Conservation (phyloP, 2,888 invertebrate species). For the Acrobasis repandana region DNA sequence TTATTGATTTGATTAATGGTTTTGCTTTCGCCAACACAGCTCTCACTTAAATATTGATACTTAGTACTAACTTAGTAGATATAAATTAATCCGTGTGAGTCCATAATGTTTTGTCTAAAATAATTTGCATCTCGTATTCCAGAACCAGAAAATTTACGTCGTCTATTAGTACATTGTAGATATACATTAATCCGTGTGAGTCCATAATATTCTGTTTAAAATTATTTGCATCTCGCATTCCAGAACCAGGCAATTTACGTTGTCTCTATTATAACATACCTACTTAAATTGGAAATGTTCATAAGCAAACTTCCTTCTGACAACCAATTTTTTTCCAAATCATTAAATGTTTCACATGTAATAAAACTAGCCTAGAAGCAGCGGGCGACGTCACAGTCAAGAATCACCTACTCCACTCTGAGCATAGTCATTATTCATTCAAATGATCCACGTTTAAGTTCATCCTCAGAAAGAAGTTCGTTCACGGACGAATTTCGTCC, state of each 20-base stretch:
- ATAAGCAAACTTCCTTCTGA: no score
- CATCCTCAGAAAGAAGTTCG: constrained; percentile 40
- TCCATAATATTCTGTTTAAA: no score
- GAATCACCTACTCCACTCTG: constrained; percentile 31
- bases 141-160: no score
- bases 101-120: no score
- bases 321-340: not conserved
- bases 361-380: constrained; percentile 17
- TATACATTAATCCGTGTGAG: no score
- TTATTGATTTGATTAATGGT: constrained; percentile 27
- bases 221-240: no score
- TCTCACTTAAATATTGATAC: not conserved
- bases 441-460: constrained; percentile 39
- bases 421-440: constrained; percentile 40
- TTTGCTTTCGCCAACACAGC: constrained; percentile 4
- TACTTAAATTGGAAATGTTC: no score
- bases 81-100: no score
- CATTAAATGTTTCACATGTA: constrained; percentile 3
- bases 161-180: no score
- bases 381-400: constrained; percentile 30
- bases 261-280: no score
- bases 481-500: constrained; percentile 44
- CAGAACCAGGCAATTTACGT: no score
- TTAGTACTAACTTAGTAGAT: not conserved
- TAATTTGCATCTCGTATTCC: no score